Percentiles rank a stretch among this genome's conserved stretches.
phyloP scores from a whole-genome alignment of 1,140 invertebrate species.

The Phenacoccus solenopsis region DNA sequence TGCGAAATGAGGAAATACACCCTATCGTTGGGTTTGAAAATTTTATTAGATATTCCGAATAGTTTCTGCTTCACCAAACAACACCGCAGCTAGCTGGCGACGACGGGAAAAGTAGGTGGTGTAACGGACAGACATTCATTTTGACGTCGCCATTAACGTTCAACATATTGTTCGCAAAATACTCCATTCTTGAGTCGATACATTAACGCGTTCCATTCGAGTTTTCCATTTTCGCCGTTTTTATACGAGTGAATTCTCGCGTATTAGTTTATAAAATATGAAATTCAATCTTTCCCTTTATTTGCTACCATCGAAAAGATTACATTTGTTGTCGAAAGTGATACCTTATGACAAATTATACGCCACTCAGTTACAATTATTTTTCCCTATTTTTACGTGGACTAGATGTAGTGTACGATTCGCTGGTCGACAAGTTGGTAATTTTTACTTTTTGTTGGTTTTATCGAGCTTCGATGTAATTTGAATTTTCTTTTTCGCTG shows the following conservation, averaged over 20 bases:
- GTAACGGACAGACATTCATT: neutral
- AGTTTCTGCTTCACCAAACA: neutral
- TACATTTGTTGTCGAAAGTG: neutral
- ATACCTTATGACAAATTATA: neutral
- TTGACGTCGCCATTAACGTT: neutral
- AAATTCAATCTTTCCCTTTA: neutral
- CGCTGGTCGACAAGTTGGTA: neutral
- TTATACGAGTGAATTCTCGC: too few species aligned
- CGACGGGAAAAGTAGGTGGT: neutral
- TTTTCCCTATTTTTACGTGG: neutral
- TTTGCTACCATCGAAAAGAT: neutral
- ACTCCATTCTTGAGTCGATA: too few species aligned
- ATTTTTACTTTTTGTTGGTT: neutral
- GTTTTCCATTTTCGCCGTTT: too few species aligned
- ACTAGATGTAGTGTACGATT: neutral
- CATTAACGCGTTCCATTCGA: too few species aligned
- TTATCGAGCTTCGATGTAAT: neutral
- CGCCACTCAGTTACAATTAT: neutral
- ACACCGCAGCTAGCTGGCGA: neutral
- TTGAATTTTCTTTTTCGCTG: too few species aligned
- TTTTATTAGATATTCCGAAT: neutral
- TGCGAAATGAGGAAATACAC: too few species aligned
- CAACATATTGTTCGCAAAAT: neutral
- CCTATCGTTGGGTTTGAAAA: neutral
- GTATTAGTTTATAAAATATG: neutral